Conservation (phyloP, 1,140 invertebrate species). For the Chlorops oryzae region DNA sequence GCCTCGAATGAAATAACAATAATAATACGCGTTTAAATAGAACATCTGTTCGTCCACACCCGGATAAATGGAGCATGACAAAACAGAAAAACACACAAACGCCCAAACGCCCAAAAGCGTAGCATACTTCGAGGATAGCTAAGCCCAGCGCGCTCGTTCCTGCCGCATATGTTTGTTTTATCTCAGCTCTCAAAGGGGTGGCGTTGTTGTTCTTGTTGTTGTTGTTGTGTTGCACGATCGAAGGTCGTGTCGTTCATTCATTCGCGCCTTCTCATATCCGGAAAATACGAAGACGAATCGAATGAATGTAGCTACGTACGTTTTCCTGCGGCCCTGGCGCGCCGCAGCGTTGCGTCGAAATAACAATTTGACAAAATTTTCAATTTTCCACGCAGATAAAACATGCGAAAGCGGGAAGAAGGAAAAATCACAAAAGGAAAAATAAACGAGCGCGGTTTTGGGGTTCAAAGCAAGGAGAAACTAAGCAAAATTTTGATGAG, state of each 20-base stretch:
- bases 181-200: too few relatives aligned
- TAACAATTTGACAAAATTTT: conserved; percentile 47
- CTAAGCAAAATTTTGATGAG: too few relatives aligned
- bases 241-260: too few relatives aligned
- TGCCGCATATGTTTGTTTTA: conserved; percentile 24
- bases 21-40: conserved; percentile 48
- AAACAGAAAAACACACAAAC: conserved; percentile 44
- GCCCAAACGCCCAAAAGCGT: conserved; percentile 10
- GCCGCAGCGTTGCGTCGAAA: conserved; percentile 20
- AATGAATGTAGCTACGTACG: conserved; percentile 21
- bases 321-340: too few relatives aligned
- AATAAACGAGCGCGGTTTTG: too few relatives aligned
- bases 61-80: conserved; percentile 48
- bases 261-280: conserved; percentile 4
- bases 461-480: too few relatives aligned
- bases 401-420: conserved; percentile 7
- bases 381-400: conserved; percentile 46
- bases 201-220: too few relatives aligned
- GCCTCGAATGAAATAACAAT: conserved; percentile 35
- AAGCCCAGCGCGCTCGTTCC: background rate
- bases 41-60: conserved; percentile 48
- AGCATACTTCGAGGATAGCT: conserved; percentile 1
- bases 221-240: too few relatives aligned
- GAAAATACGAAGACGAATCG: conserved; percentile 25
- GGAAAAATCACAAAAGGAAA: too few relatives aligned